phyloP scores from a whole-genome alignment of 30 jellyfish, hydroid and myxozoan species.

The Nemopilema nomurai region DNA sequence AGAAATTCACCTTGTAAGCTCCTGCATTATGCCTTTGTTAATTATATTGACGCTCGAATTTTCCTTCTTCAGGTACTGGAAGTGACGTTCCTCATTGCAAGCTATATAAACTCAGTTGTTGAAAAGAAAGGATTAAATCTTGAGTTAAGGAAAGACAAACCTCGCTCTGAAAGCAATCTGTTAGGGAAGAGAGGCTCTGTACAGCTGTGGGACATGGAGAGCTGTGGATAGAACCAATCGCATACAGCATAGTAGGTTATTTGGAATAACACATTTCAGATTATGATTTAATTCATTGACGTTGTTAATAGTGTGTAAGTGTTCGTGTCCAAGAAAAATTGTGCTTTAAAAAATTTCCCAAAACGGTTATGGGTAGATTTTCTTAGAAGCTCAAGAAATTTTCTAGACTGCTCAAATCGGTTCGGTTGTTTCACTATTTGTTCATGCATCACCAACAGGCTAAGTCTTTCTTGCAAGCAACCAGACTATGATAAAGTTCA shows the following conservation, averaged over 20 bases:
- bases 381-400: too few species aligned
- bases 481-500: too few species aligned
- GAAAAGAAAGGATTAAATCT: constrained; percentile 78
- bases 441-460: too few species aligned
- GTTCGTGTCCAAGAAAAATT: too few species aligned
- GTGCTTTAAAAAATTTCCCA: too few species aligned
- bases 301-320: too few species aligned
- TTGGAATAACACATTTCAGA: neutral
- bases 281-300: too few species aligned
- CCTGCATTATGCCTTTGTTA: too few species aligned
- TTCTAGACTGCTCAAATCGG: too few species aligned
- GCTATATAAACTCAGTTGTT: constrained; percentile 92
- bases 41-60: neutral
- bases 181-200: constrained; percentile 39
- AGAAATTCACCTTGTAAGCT: neutral
- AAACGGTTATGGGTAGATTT: too few species aligned
- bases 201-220: constrained; percentile 87
- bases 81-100: constrained; percentile 86
- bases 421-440: too few species aligned
- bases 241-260: neutral
- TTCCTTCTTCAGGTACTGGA: constrained; percentile 78
- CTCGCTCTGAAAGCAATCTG: constrained; percentile 55
- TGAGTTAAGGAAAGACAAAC: constrained; percentile 66
- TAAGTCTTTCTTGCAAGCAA: too few species aligned
- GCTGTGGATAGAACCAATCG: constrained; percentile 29